Conservation (phyloP, 1,140 invertebrate species). For the Diprion similis region DNA sequence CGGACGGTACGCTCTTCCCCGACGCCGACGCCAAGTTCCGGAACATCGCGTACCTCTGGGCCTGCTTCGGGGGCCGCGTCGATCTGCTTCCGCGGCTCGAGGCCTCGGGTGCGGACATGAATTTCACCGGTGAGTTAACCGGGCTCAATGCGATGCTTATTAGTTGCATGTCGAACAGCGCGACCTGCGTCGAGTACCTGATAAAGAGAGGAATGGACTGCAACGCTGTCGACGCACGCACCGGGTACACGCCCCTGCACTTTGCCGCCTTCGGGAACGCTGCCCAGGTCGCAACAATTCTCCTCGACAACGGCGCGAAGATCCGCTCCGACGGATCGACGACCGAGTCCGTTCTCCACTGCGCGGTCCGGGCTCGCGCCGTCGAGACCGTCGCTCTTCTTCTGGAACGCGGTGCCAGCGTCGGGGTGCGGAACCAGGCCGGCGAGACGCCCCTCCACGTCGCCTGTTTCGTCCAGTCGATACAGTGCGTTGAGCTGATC, state of each 20-base stretch:
- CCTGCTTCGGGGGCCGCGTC: conserved; percentile 47
- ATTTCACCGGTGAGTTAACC: conserved; percentile 49
- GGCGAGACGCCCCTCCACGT: conserved; percentile 69
- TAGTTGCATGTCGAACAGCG: conserved; percentile 46
- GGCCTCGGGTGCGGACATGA: conserved; percentile 36
- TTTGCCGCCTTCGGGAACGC: conserved; percentile 66
- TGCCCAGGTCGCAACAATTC: conserved; percentile 57
- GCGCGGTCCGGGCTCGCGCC: conserved; percentile 63
- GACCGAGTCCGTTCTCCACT: conserved; percentile 64
- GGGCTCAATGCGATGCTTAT: conserved; percentile 51
- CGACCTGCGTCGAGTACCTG: conserved; percentile 50
- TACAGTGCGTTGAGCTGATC: conserved; percentile 64
- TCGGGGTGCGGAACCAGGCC: conserved; percentile 62
- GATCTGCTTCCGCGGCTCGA: conserved; percentile 48
- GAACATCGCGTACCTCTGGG: conserved; percentile 53
- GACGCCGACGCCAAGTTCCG: conserved; percentile 33
- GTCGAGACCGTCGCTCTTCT: conserved; percentile 66
- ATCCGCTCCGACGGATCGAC: conserved; percentile 34
- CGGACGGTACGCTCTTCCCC: conserved; percentile 22
- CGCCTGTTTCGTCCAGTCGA: conserved; percentile 66
- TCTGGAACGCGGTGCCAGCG: conserved; percentile 67
- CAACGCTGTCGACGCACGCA: conserved; percentile 52
- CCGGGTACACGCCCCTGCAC: conserved; percentile 66
- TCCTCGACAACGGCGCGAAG: conserved; percentile 62
- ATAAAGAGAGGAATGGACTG: conserved; percentile 48